A percentile compares a stretch with the other conserved stretches of the same genome.
Conservation (phyloP, 2,113 vertebrate species). For the Eolophus roseicapilla region DNA sequence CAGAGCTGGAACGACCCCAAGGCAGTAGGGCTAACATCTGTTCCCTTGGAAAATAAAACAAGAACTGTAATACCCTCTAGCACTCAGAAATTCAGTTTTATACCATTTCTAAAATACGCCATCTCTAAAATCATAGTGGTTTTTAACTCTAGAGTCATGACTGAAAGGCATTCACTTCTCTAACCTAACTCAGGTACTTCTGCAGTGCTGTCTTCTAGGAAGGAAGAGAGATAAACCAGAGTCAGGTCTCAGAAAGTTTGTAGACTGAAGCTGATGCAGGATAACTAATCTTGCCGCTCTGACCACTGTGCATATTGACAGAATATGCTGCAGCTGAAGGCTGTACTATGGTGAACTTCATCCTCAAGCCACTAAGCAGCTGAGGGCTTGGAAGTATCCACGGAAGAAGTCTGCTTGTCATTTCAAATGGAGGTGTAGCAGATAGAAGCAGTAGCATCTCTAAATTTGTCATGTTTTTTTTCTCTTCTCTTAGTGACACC, state of each 20-base stretch:
- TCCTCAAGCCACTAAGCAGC: not conserved
- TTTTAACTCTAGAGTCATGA: not conserved
- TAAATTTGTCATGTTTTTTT: not conserved
- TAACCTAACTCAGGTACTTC: not conserved
- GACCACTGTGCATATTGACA: not conserved
- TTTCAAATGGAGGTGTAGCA: not conserved
- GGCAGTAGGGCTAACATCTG: conserved; percentile 50
- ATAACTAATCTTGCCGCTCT: not conserved
- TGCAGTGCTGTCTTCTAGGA: not conserved
- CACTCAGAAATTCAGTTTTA: not conserved
- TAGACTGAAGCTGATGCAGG: not conserved
- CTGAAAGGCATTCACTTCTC: not conserved
- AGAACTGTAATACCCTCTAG: conserved; percentile 3
- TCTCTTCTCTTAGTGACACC: not conserved
- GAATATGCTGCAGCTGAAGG: not conserved
- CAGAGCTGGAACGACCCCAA: conserved; percentile 23
- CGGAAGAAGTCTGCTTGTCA: not conserved
- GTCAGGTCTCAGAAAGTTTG: not conserved
- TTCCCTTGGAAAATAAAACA: conserved; percentile 1
- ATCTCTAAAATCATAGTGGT: not conserved
- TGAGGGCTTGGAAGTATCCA: not conserved
- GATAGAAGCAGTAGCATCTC: not conserved
- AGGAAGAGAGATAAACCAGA: not conserved
- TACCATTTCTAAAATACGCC: not conserved
- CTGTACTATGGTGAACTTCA: not conserved